phyloP scores from a whole-genome alignment of 2,888 invertebrate species.

The Cheilosia soror region DNA sequence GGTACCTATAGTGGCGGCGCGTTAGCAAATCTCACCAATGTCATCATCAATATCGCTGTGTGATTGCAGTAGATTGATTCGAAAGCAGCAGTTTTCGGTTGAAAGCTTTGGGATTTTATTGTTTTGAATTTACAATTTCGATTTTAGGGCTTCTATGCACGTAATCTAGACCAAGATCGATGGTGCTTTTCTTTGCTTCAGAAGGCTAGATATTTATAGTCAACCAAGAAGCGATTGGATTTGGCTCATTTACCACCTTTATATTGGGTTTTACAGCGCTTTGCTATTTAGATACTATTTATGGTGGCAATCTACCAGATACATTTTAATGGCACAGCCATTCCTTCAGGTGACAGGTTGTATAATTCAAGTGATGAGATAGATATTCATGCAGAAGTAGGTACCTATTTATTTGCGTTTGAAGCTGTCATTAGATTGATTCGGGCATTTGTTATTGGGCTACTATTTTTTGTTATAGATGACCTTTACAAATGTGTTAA shows the following conservation, averaged over 20 bases:
- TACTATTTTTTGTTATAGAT: too few relatives aligned
- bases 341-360: too few relatives aligned
- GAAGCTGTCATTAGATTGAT: too few relatives aligned
- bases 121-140: conserved; percentile 4
- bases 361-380: too few relatives aligned
- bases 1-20: neutral
- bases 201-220: neutral
- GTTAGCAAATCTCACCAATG: conserved; percentile 24
- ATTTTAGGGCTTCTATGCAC: neutral
- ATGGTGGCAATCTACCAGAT: neutral
- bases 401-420: too few relatives aligned
- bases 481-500: too few relatives aligned
- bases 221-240: neutral
- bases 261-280: neutral
- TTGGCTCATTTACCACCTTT: neutral
- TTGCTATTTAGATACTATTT: neutral
- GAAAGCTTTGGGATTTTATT: conserved; percentile 9
- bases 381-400: too few relatives aligned
- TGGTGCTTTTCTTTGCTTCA: neutral
- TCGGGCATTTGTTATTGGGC: too few relatives aligned
- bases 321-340: too few relatives aligned
- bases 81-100: conserved; percentile 16
- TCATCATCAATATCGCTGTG: conserved; percentile 42
- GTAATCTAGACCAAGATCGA: conserved; percentile 4
- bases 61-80: conserved; percentile 36